phyloP scores from a whole-genome alignment of 2,113 vertebrate species.

The Corythornis cristatus region DNA sequence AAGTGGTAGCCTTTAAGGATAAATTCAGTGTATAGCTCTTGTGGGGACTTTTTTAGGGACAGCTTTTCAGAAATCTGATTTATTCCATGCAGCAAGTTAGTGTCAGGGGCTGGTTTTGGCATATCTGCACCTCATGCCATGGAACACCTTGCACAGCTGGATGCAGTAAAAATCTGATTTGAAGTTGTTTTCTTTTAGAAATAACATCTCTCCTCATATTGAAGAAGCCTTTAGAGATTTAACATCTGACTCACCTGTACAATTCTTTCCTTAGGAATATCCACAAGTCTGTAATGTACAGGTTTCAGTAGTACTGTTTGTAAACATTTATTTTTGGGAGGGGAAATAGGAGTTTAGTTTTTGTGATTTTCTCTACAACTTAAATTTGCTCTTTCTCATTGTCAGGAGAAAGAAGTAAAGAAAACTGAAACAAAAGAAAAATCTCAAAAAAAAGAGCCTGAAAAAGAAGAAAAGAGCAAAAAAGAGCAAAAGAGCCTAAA shows the following conservation, averaged over 20 bases:
- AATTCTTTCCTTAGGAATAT: neutral
- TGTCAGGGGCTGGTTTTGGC: neutral
- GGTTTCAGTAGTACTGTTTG: neutral
- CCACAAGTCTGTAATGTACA: neutral
- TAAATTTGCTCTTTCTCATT: constrained; percentile 6
- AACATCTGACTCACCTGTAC: neutral
- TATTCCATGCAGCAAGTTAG: neutral
- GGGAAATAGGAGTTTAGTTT: neutral
- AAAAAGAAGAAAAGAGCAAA: constrained; percentile 83
- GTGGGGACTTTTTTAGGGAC: neutral
- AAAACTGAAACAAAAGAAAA: constrained; percentile 87
- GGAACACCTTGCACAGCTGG: neutral
- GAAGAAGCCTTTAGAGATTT: neutral
- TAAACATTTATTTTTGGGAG: neutral
- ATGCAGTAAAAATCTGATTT: neutral
- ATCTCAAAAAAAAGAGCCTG: constrained; percentile 80
- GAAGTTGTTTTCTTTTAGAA: neutral
- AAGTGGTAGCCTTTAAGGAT: neutral
- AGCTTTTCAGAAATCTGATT: neutral
- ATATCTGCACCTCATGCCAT: neutral
- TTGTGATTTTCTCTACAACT: neutral
- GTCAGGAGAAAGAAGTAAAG: constrained; percentile 82
- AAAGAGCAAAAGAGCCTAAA: constrained; percentile 80
- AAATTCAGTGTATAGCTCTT: neutral
- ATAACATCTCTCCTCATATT: neutral